phyloP scores from a whole-genome alignment of 2,797 vertebrate species.

The Falco peregrinus region DNA sequence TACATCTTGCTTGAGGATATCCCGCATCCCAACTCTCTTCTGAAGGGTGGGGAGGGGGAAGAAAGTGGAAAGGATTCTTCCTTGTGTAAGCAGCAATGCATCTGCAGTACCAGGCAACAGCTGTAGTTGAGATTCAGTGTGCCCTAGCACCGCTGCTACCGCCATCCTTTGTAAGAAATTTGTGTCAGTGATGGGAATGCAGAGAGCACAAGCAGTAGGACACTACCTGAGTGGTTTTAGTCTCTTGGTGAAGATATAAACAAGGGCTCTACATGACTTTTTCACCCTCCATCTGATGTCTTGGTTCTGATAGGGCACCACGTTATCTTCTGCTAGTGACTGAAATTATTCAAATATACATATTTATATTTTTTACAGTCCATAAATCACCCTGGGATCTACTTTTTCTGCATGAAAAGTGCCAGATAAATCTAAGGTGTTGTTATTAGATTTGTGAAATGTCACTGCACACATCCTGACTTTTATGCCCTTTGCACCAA shows the following conservation, averaged over 20 bases:
- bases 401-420: slow-evolving; percentile 23
- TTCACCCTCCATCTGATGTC: background rate
- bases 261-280: background rate
- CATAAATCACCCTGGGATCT: slow-evolving; percentile 27
- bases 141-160: background rate
- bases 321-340: background rate
- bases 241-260: background rate
- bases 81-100: background rate
- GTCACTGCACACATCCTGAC: background rate
- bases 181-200: background rate
- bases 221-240: background rate
- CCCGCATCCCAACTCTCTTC: background rate
- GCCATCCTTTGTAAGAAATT: background rate
- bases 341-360: background rate
- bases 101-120: background rate
- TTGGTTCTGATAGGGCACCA: background rate
- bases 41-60: background rate
- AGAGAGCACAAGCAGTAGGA: background rate
- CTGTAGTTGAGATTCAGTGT: background rate
- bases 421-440: slow-evolving; percentile 29
- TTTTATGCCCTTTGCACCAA: slow-evolving; percentile 44
- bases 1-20: background rate
- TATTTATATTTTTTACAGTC: slow-evolving; percentile 26
- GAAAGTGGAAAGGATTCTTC: background rate
- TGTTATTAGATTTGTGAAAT: slow-evolving; percentile 63